Evolutionary conservation across 53 echinoderm and acorn worm species (phyloP).

Genomic region (Paelopatides confundens): DNA sequence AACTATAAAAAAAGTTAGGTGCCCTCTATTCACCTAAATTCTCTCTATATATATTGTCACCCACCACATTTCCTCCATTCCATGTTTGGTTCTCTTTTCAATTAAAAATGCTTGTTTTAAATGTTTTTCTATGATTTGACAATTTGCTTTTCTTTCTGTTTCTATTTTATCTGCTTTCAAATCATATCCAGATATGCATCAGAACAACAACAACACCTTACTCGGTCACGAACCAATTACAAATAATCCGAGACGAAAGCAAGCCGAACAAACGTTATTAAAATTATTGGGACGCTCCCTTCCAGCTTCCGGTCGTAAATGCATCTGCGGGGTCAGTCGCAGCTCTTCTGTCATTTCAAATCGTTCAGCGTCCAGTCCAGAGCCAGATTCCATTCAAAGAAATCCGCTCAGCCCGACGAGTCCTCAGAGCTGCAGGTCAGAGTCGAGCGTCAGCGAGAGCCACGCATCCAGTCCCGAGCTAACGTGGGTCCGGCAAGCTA

Average conservation of each 20-base stretch:
- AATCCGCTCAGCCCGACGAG: slow-evolving; percentile 82
- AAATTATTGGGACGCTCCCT: slow-evolving; percentile 88
- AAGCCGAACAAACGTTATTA: slow-evolving; percentile 87
- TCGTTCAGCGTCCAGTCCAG: slow-evolving; percentile 90
- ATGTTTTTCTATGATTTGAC: neutral
- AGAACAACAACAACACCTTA: slow-evolving; percentile 95
- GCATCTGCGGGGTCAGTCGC: slow-evolving; percentile 95
- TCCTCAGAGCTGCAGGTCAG: slow-evolving; percentile 81
- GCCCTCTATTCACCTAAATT: too few relatives aligned
- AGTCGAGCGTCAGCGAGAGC: slow-evolving; percentile 85
- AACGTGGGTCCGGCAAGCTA: slow-evolving; percentile 95
- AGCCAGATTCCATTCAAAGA: slow-evolving; percentile 69
- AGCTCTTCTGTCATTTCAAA: slow-evolving; percentile 95
- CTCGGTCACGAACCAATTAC: slow-evolving; percentile 82
- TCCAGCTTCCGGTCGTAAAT: slow-evolving; percentile 88
- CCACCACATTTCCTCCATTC: neutral
- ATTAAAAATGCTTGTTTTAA: neutral
- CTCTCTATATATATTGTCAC: too few relatives aligned
- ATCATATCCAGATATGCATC: slow-evolving; percentile 85
- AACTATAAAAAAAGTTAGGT: too few relatives aligned
- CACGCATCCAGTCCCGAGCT: slow-evolving; percentile 92
- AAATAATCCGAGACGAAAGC: slow-evolving; percentile 84
- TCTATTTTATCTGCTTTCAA: neutral
- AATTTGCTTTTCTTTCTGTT: neutral
- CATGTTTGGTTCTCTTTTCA: neutral